Percentiles rank a stretch among this genome's conserved stretches.
Evolutionary conservation across 1,140 invertebrate genomes (phyloP).

Genomic region (Zaprionus capensis): DNA sequence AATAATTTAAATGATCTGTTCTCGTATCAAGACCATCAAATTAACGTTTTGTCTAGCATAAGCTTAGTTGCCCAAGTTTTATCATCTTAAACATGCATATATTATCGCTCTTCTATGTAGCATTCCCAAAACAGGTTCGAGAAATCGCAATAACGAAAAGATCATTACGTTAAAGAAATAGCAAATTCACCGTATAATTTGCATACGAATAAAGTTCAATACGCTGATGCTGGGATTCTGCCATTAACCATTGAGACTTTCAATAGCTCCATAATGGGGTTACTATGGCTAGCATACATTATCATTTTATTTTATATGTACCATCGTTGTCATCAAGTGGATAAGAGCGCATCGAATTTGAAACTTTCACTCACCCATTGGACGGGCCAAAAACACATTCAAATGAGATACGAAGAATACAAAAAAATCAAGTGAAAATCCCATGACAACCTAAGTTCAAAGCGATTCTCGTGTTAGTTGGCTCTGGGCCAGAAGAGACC

Average conservation of each 20-base stretch:
- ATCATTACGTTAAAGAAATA: conserved; percentile 41
- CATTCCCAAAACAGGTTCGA: conserved; percentile 28
- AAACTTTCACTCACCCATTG: conserved; percentile 39
- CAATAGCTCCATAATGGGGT: conserved; percentile 53
- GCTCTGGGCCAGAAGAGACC: conserved; percentile 26
- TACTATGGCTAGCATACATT: conserved; percentile 45
- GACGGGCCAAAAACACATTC: conserved; percentile 24
- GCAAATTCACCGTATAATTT: conserved; percentile 51
- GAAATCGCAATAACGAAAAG: conserved; percentile 4
- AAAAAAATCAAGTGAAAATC: conserved; percentile 13
- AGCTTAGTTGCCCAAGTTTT: neutral
- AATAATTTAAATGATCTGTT: neutral
- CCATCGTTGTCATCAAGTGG: conserved; percentile 12
- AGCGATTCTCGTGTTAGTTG: conserved; percentile 40
- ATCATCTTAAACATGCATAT: conserved; percentile 3
- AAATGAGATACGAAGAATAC: conserved; percentile 22
- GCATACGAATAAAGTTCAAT: conserved; percentile 54
- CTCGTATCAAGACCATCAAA: neutral
- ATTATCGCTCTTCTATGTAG: conserved; percentile 6
- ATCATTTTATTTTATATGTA: neutral
- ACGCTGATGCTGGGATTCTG: conserved; percentile 28
- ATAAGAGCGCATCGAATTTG: conserved; percentile 42
- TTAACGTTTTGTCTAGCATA: neutral
- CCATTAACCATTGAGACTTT: conserved; percentile 44
- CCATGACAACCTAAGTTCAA: conserved; percentile 39